phyloP scores from a whole-genome alignment of 2,888 invertebrate species.

The Ectemnius continuus region DNA sequence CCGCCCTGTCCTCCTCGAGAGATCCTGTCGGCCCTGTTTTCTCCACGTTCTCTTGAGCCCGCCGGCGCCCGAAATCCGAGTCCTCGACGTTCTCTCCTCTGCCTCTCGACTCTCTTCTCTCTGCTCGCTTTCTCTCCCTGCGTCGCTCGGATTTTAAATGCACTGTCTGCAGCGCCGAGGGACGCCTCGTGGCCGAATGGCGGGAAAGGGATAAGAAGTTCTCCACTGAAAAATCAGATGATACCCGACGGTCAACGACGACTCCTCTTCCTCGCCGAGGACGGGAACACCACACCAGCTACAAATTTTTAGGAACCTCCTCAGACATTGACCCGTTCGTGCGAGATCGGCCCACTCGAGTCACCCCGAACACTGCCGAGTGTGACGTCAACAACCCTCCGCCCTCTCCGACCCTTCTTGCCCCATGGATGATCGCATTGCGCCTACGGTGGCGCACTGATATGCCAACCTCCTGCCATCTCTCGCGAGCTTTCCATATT shows the following conservation, averaged over 20 bases:
- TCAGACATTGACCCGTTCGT: constrained; percentile 87
- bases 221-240: constrained; percentile 37
- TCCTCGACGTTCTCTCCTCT: constrained; percentile 43
- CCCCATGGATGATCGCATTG: constrained; percentile 24
- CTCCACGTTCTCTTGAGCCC: constrained; percentile 47
- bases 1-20: constrained; percentile 21
- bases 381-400: constrained; percentile 68
- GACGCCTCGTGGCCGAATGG: constrained; percentile 40
- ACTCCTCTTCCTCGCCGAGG: constrained; percentile 60
- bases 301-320: constrained; percentile 81
- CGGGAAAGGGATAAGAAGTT: constrained; percentile 20
- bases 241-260: constrained; percentile 54
- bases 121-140: constrained; percentile 1
- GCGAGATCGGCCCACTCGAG: constrained; percentile 82
- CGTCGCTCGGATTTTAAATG: constrained; percentile 9
- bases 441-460: constrained; percentile 27
- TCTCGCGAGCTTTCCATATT: neutral
- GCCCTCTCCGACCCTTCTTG: constrained; percentile 52
- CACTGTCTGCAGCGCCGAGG: constrained; percentile 38
- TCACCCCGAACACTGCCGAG: constrained; percentile 79
- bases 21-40: constrained; percentile 28
- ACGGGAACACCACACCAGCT: constrained; percentile 80
- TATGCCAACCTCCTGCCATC: constrained; percentile 20
- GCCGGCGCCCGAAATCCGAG: constrained; percentile 35
- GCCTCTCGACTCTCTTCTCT: neutral